These are phyloP conservation scores for Chelonia mydas DNA, from an alignment of 2,797 vertebrate genomes.

Conservation along the genomic window DNA sequence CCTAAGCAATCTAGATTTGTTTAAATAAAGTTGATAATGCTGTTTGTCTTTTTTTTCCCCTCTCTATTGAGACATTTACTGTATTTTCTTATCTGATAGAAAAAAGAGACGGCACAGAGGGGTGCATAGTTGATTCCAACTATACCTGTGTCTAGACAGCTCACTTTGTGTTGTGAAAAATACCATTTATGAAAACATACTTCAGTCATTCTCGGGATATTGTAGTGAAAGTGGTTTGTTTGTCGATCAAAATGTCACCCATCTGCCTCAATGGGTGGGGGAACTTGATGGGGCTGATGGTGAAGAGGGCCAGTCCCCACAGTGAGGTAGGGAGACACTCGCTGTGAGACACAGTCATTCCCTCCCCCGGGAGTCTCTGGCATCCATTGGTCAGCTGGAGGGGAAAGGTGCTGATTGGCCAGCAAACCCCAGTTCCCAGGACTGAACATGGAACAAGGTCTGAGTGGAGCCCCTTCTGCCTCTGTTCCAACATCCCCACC, in stretches of 20 bases:
- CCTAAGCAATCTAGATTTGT: not conserved
- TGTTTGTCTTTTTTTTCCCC: not conserved
- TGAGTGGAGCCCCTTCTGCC: not conserved
- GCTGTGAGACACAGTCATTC: no score
- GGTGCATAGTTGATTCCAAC: not conserved
- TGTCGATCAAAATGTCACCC: not conserved
- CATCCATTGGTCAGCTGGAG: no score
- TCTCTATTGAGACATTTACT: not conserved
- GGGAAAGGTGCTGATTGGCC: no score
- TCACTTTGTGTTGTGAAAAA: not conserved
- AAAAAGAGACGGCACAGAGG: not conserved
- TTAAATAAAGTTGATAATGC: not conserved
- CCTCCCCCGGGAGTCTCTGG: no score
- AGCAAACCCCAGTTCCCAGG: no score
- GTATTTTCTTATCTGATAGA: not conserved
- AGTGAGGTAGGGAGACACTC: no score
- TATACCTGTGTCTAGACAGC: not conserved
- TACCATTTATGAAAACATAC: not conserved
- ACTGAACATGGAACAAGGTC: not conserved
- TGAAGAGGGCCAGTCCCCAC: no score
- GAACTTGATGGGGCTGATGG: no score
- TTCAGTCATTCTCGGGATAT: not conserved
- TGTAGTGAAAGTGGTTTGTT: not conserved
- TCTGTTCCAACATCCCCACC: not conserved
- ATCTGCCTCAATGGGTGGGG: no score